Percentiles rank a stretch among this genome's conserved stretches.
Evolutionary conservation across 1,140 invertebrate species (phyloP).

Genomic region (Apolygus lucorum): DNA sequence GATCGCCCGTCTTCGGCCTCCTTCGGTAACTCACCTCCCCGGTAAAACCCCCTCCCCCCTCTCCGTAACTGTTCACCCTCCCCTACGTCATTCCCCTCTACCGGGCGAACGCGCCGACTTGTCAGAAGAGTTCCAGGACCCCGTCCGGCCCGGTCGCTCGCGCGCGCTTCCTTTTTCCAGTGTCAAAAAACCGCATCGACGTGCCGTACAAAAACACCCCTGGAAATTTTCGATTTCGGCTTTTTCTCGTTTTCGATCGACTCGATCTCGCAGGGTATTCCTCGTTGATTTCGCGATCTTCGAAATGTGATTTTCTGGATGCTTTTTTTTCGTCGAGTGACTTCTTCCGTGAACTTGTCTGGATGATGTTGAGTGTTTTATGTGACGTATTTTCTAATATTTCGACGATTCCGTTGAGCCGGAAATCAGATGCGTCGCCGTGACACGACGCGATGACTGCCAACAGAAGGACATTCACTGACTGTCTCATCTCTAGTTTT

Average conservation of each 20-base stretch:
- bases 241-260: too few relatives aligned
- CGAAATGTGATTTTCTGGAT: conserved; percentile 3
- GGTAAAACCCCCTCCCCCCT: background rate
- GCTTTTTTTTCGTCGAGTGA: too few relatives aligned
- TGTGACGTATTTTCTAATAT: conserved; percentile 3
- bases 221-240: too few relatives aligned
- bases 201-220: too few relatives aligned
- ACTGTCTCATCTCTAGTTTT: conserved; percentile 29
- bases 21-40: background rate
- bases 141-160: background rate
- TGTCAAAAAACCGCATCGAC: background rate
- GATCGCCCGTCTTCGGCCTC: background rate
- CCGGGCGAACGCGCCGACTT: conserved; percentile 1
- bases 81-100: background rate
- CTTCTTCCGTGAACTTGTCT: too few relatives aligned
- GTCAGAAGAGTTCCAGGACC: conserved; percentile 12
- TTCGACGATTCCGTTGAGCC: background rate
- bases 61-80: background rate
- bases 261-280: too few relatives aligned
- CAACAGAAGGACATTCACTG: conserved; percentile 24
- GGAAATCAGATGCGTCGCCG: background rate
- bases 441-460: conserved; percentile 1
- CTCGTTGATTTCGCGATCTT: background rate
- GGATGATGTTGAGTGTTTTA: background rate
- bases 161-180: background rate